These are phyloP conservation scores for Muricea muricata DNA, from an alignment of 92 coral and sea anemone genomes.

Conservation along the genomic window DNA sequence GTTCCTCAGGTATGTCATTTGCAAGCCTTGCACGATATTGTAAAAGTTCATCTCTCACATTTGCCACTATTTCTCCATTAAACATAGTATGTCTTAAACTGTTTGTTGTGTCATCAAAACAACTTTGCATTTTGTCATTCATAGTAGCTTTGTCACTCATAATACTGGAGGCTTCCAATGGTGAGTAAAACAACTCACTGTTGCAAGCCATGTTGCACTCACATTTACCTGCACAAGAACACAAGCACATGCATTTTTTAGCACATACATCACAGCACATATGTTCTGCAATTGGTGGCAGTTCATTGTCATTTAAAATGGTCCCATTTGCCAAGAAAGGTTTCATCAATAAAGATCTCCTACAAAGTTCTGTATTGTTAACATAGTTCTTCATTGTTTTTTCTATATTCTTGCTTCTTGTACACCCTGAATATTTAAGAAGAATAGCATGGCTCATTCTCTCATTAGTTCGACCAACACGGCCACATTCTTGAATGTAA, in stretches of 20 bases:
- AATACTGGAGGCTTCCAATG: constrained; percentile 27
- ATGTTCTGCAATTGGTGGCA: constrained; percentile 12
- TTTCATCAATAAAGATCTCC: constrained; percentile 23
- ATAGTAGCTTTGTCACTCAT: too few relatives aligned
- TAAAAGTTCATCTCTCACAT: constrained; percentile 25
- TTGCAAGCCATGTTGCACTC: constrained; percentile 22
- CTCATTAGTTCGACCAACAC: constrained; percentile 29
- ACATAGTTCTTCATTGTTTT: constrained; percentile 39
- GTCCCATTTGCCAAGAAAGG: constrained; percentile 46
- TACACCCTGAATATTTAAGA: constrained; percentile 26
- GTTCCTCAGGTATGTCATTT: constrained; percentile 12
- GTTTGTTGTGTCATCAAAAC: too few relatives aligned
- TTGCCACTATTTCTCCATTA: not conserved
- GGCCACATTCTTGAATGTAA: constrained; percentile 45
- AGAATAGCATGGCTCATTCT: constrained; percentile 44
- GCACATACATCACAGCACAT: constrained; percentile 70
- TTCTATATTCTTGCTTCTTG: constrained; percentile 38
- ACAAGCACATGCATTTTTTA: constrained; percentile 45
- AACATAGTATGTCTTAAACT: too few relatives aligned
- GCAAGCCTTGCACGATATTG: constrained; percentile 24
- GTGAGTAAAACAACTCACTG: constrained; percentile 43
- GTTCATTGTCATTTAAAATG: constrained; percentile 2
- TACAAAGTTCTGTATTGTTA: not conserved
- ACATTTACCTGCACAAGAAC: constrained; percentile 26
- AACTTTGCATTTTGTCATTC: too few relatives aligned